A percentile compares a stretch with the other conserved stretches of the same genome.
Conservation (phyloP, 2,113 vertebrate genomes). For the Pollachius pollachius region DNA sequence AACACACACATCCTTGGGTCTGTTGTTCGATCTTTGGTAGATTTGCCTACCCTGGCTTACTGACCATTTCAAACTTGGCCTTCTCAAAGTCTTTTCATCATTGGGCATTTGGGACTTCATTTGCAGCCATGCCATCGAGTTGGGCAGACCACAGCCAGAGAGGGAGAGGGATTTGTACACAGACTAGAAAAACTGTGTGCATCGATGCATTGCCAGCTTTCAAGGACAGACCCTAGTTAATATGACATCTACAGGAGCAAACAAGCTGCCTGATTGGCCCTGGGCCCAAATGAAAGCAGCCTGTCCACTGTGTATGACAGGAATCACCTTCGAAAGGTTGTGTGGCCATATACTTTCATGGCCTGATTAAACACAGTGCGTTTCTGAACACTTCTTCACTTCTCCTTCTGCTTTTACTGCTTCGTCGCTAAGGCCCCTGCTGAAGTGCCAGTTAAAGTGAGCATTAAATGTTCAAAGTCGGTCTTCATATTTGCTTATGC, state of each 20-base stretch:
- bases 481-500: too few species aligned
- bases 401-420: slow-evolving; percentile 4
- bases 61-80: too few species aligned
- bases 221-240: slow-evolving; percentile 46
- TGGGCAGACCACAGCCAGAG: not conserved
- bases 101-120: too few species aligned
- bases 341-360: slow-evolving; percentile 12
- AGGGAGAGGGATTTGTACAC: too few species aligned
- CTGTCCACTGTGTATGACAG: slow-evolving; percentile 37
- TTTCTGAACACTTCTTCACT: not conserved
- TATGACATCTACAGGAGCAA: slow-evolving; percentile 27
- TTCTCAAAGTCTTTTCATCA: too few species aligned
- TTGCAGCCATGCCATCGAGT: not conserved
- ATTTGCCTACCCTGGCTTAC: too few species aligned
- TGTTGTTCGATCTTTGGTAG: too few species aligned
- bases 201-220: slow-evolving; percentile 24
- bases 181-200: not conserved
- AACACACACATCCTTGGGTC: not conserved
- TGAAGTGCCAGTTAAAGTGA: not conserved
- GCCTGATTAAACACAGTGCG: not conserved
- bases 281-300: slow-evolving; percentile 6
- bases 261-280: slow-evolving; percentile 31
- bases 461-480: not conserved
- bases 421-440: not conserved
- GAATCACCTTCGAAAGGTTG: slow-evolving; percentile 40